These are phyloP conservation scores for Lophura nycthemera DNA, from an alignment of 2,113 vertebrate species.

Conservation along the genomic window DNA sequence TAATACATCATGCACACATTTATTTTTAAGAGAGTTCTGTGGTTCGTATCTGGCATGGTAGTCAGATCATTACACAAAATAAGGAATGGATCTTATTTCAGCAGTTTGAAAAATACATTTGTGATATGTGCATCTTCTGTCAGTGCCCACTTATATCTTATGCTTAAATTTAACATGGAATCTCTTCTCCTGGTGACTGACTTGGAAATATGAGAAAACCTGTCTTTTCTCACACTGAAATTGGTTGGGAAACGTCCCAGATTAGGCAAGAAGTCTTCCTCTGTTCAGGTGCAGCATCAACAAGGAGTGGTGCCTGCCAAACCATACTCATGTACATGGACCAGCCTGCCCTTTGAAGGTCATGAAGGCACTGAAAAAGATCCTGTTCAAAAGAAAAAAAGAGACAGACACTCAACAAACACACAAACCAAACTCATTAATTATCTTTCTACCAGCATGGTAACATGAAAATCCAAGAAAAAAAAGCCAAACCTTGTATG, in stretches of 20 bases:
- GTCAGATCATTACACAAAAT: neutral
- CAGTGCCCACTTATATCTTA: neutral
- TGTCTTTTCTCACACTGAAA: neutral
- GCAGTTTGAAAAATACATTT: neutral
- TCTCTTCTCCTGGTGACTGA: neutral
- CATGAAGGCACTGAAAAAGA: rapidly evolving
- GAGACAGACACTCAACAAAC: neutral
- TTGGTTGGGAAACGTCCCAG: neutral
- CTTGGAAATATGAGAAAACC: neutral
- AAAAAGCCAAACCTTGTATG: neutral
- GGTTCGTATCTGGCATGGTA: neutral
- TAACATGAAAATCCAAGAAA: neutral
- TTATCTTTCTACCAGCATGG: neutral
- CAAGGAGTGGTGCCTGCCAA: neutral
- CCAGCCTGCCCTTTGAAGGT: neutral
- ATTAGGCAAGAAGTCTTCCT: neutral
- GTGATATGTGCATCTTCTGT: neutral
- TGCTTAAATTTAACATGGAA: constrained; percentile 15
- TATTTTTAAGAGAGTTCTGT: constrained; percentile 1
- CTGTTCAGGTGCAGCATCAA: neutral
- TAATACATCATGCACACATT: neutral
- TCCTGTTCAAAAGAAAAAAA: neutral
- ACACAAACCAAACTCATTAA: neutral
- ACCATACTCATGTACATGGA: rapidly evolving
- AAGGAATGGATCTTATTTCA: neutral